phyloP scores from a whole-genome alignment of 2,113 vertebrate species.

The Megaceryle torquata region DNA sequence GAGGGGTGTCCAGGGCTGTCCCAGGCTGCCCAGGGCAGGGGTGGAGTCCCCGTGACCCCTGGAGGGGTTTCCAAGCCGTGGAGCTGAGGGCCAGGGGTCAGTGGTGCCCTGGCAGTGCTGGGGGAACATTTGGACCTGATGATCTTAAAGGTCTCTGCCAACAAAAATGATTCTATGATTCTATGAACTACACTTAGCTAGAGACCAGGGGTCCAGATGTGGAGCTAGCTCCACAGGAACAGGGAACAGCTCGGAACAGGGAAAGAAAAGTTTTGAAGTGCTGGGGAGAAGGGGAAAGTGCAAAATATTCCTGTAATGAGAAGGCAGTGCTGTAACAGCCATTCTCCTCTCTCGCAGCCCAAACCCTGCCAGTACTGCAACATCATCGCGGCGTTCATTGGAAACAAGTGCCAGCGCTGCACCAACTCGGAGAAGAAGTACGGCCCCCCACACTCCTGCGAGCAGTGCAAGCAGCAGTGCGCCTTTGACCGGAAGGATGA shows the following conservation, averaged over 20 bases:
- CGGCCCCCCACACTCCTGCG: slow-evolving; percentile 76
- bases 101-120: background rate
- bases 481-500: slow-evolving; percentile 81
- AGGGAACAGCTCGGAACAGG: background rate
- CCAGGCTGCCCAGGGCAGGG: no score
- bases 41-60: background rate
- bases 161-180: background rate
- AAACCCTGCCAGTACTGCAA: slow-evolving; percentile 84
- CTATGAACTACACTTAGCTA: background rate
- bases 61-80: background rate
- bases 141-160: background rate
- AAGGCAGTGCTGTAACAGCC: background rate
- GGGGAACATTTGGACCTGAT: background rate
- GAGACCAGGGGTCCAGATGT: background rate
- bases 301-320: background rate
- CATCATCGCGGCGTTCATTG: slow-evolving; percentile 81
- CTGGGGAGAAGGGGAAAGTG: background rate
- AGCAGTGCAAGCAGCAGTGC: slow-evolving; percentile 83
- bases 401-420: slow-evolving; percentile 81
- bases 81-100: background rate
- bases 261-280: background rate
- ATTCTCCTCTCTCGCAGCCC: slow-evolving; percentile 61
- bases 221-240: background rate
- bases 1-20: no score
- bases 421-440: slow-evolving; percentile 83